Conservation (phyloP, 2,113 vertebrate genomes). For the Ammodramus savannarum region DNA sequence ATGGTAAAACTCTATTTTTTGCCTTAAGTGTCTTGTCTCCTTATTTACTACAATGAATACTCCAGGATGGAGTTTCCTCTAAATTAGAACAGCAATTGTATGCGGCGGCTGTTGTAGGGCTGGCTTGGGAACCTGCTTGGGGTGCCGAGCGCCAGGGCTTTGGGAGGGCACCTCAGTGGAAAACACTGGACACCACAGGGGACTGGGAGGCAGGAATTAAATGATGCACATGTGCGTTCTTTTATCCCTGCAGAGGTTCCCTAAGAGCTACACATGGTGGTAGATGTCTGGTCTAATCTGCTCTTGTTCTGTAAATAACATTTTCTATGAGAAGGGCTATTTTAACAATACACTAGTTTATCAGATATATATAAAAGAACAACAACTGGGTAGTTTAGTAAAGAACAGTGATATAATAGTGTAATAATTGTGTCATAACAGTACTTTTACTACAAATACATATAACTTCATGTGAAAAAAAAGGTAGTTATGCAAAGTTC, state of each 20-base stretch:
- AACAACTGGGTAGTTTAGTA: neutral
- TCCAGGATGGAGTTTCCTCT: constrained; percentile 11
- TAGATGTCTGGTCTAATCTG: neutral
- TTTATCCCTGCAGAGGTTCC: neutral
- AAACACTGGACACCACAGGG: neutral
- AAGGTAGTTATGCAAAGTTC: neutral
- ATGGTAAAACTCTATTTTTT: constrained; percentile 3
- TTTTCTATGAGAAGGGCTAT: neutral
- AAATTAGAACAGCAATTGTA: neutral
- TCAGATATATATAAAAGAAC: neutral
- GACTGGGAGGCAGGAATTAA: neutral
- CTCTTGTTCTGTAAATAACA: neutral
- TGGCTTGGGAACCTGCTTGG: neutral
- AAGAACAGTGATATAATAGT: neutral
- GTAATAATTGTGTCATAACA: neutral
- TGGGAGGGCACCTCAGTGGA: neutral
- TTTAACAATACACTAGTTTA: neutral
- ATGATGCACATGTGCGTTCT: neutral
- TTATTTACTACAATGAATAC: neutral
- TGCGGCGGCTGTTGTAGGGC: neutral
- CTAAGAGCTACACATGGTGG: neutral
- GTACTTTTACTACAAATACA: neutral
- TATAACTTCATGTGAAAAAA: neutral
- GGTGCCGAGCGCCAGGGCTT: neutral
- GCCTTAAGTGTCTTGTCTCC: neutral